Evolutionary conservation across 2,888 invertebrate species (phyloP).

Genomic region (Drosophila emarginata): DNA sequence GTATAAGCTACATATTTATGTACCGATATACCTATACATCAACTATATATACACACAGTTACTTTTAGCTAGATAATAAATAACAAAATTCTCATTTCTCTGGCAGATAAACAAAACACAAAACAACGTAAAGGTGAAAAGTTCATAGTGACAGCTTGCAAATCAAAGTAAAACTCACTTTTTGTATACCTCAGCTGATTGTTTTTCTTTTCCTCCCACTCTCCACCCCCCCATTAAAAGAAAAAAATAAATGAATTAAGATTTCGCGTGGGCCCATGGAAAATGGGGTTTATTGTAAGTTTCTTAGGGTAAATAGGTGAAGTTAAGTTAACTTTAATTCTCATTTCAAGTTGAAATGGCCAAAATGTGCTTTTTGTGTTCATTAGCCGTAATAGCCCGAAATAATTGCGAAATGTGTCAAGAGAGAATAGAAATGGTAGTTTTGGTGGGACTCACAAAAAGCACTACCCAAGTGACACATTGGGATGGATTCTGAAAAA

Average conservation of each 20-base stretch:
- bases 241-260: conserved; percentile 26
- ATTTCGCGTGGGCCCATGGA: conserved; percentile 25
- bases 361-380: conserved; percentile 6
- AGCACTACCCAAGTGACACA: not conserved
- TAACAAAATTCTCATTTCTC: conserved; percentile 50
- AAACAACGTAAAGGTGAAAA: conserved; percentile 60
- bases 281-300: not conserved
- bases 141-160: conserved; percentile 63
- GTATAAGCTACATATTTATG: conserved; percentile 1
- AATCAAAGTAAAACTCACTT: conserved; percentile 50
- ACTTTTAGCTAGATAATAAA: conserved; percentile 12
- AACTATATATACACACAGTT: conserved; percentile 16
- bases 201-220: conserved; percentile 16
- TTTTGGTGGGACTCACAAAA: not conserved
- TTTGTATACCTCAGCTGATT: conserved; percentile 25
- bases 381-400: conserved; percentile 1
- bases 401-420: conserved; percentile 5
- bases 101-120: conserved; percentile 47
- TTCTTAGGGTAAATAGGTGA: not conserved
- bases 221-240: no score
- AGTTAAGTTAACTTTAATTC: conserved; percentile 3
- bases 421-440: conserved; percentile 8
- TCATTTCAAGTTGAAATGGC: not conserved
- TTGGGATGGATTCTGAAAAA: not conserved
- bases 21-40: conserved; percentile 2